Evolutionary conservation across 1,140 invertebrate species (phyloP), one percentile per base, ranked within the genome.

Genomic region (Drosophila sucinea): DNA sequence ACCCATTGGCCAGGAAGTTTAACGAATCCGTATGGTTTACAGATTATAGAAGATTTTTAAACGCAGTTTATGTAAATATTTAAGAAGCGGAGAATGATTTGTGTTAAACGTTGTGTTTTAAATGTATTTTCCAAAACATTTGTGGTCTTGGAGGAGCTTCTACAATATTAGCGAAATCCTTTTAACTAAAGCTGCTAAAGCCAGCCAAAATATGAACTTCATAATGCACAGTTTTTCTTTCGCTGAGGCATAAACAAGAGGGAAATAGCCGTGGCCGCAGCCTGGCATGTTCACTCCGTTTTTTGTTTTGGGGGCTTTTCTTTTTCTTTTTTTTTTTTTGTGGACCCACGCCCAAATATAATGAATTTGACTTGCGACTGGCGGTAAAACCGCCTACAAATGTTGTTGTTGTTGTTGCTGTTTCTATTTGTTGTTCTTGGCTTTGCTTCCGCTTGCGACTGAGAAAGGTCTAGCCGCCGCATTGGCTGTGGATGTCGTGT

Each of bases 311-410:
- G 17, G n/a, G 41, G 44, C 2, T 33, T 40, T 29, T 33, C 10
- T 35, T 47, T 25, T 32, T 35, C 11, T 35, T 47, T 32, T 11
- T n/a, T 23, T 6, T 35, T 51, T 51, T 51, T 51, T 23, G 44
- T 51, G 29, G n/a, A 40, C 54, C 27, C 17, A 58, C 23, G 29
- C 25, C 56, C 64, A 68, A 63, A 47, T 44, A 41, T 77, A 75
- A 78, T 70, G 72, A 78, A 70, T 78, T 67, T 73, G 66, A 69
- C 67, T 77, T 77, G 69, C 66, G 67, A 60, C 62, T 71, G 63
- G 55, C 40, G 38, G 44, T 56, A 41, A 40, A 64, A 32, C 30
- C 38, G 23, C 38, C 58, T 61, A 25, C 25, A 32, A 58, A n/a
- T 25, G 40, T 64, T 44, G 70, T 60, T 60, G 41, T 56, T 56